Conservation (phyloP, 2,888 invertebrate genomes). For the Drosophila emarginata region DNA sequence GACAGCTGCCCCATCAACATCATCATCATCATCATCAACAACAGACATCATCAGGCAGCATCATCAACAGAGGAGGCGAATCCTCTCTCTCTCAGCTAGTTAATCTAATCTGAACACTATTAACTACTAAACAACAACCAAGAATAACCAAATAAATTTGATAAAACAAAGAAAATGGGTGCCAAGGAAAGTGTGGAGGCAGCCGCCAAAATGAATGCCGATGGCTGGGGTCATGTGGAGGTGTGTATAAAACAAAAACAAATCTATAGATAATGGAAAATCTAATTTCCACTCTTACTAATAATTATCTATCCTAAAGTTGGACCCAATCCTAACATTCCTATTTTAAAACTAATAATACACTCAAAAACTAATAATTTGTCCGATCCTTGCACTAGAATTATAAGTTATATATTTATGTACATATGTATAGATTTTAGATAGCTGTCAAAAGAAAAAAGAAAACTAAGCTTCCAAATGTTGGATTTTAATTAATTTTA, state of each 20-base stretch:
- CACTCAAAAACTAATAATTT: too few species aligned
- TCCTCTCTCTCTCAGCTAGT: slow-evolving; percentile 10
- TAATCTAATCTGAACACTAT: slow-evolving; percentile 27
- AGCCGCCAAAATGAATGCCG: slow-evolving; percentile 89
- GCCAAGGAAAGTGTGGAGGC: slow-evolving; percentile 92
- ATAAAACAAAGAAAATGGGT: slow-evolving; percentile 84
- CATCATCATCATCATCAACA: slow-evolving; percentile 4
- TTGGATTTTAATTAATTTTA: too few species aligned
- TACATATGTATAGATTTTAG: too few species aligned
- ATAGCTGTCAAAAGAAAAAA: too few species aligned
- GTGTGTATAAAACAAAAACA: slow-evolving; percentile 83
- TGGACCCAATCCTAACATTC: too few species aligned
- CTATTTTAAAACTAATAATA: too few species aligned
- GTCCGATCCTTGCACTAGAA: too few species aligned
- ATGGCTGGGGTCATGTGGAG: slow-evolving; percentile 92
- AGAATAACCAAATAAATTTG: slow-evolving; percentile 30
- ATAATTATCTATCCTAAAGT: not conserved
- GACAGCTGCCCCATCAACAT: slow-evolving; percentile 62
- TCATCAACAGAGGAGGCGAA: not conserved
- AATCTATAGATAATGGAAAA: not conserved
- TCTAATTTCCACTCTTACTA: not conserved
- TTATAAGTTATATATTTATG: too few species aligned
- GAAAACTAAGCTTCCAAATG: too few species aligned
- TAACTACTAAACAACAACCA: slow-evolving; percentile 9
- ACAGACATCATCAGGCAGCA: slow-evolving; percentile 38